phyloP scores from a whole-genome alignment of 2,888 invertebrate genomes.

The Antheraea assamensis region DNA sequence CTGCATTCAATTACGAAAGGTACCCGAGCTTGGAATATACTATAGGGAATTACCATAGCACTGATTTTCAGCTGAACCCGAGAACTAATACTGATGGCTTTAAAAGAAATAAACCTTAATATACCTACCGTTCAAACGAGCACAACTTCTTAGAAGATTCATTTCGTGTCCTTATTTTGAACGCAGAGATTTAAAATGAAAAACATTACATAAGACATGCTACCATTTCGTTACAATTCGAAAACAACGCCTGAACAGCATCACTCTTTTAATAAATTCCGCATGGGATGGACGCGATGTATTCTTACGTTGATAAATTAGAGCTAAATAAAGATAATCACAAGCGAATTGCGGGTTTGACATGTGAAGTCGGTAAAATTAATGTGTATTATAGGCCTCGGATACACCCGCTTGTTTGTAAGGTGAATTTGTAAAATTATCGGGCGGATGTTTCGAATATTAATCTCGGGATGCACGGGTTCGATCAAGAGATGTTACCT shows the following conservation, averaged over 20 bases:
- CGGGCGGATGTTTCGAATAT: constrained; percentile 71
- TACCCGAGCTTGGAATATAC: no score
- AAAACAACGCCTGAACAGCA: constrained; percentile 13
- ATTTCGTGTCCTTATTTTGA: not conserved
- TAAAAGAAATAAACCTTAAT: no score
- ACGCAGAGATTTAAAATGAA: constrained; percentile 10
- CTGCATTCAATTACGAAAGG: no score
- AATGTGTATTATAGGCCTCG: constrained; percentile 77
- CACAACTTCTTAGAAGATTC: not conserved
- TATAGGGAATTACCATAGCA: no score
- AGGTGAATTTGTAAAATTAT: constrained; percentile 77
- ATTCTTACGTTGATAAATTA: constrained; percentile 65
- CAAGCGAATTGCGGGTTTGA: constrained; percentile 74
- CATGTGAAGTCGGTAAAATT: constrained; percentile 73
- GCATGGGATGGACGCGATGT: constrained; percentile 46
- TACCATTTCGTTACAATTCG: constrained; percentile 8
- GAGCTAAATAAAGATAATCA: constrained; percentile 78
- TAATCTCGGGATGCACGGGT: constrained; percentile 58
- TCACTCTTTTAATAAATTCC: constrained; percentile 36
- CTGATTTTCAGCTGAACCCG: no score
- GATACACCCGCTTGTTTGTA: constrained; percentile 68
- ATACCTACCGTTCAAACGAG: not conserved
- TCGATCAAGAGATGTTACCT: constrained; percentile 47
- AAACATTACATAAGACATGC: constrained; percentile 14
- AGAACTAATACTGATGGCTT: no score